Evolutionary conservation across 2,113 vertebrate genomes (phyloP).

Genomic region (Candoia aspera): DNA sequence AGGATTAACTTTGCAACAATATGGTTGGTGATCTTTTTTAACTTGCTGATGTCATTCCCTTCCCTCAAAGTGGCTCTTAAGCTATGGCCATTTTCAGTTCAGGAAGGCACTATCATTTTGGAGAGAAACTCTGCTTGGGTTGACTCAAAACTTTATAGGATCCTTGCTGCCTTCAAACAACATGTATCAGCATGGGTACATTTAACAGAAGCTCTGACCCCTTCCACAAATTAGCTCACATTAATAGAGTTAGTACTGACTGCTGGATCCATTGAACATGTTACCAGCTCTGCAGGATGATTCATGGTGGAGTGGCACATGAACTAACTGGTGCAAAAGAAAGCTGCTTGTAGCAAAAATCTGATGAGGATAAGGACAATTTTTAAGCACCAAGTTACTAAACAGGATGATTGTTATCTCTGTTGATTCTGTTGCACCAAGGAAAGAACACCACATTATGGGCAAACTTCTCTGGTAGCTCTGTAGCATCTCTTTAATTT

Average conservation of each 20-base stretch:
- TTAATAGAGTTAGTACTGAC: accelerated
- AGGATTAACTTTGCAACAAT: conserved; percentile 9
- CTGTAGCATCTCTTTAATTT: accelerated
- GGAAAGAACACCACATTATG: background rate
- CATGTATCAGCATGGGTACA: background rate
- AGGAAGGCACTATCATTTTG: background rate
- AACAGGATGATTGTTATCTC: accelerated
- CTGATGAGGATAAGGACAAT: background rate
- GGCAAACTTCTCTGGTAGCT: background rate
- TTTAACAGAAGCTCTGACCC: background rate
- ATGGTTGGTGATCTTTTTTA: conserved; percentile 9
- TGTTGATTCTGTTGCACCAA: background rate
- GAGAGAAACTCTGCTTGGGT: conserved; percentile 5
- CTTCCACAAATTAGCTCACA: accelerated
- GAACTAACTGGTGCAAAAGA: background rate
- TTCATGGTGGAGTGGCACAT: accelerated
- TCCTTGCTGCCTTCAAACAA: background rate
- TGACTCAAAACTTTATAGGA: conserved; percentile 10
- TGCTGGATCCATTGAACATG: accelerated
- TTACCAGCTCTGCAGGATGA: accelerated
- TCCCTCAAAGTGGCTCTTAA: conserved; percentile 5
- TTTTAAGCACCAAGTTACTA: background rate
- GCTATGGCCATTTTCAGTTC: conserved; percentile 25
- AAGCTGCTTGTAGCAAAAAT: background rate
- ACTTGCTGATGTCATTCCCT: conserved; percentile 1